Conservation (phyloP, 2,113 vertebrate species). For the Pungitius pungitius region DNA sequence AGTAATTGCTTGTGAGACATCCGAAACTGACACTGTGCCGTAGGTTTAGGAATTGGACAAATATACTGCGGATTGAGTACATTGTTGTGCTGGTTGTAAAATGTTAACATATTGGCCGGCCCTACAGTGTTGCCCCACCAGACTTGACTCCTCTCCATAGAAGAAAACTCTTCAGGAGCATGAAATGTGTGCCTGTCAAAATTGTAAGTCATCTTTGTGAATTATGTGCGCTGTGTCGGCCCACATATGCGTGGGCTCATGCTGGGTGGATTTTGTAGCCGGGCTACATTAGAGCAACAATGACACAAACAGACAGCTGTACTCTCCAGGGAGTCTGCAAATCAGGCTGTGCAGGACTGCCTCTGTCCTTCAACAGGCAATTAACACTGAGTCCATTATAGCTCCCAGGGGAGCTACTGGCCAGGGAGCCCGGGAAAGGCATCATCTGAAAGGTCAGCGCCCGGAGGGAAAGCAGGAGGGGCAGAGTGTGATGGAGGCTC, state of each 20-base stretch:
- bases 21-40: background rate
- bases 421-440: slow-evolving; percentile 77
- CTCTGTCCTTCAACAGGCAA: slow-evolving; percentile 91
- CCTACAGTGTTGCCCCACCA: background rate
- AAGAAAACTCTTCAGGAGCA: slow-evolving; percentile 1
- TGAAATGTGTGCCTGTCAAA: slow-evolving; percentile 17
- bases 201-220: background rate
- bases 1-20: background rate
- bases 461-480: slow-evolving; percentile 79
- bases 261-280: slow-evolving; percentile 57
- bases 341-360: slow-evolving; percentile 83
- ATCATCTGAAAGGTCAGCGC: slow-evolving; percentile 86
- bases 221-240: slow-evolving; percentile 17
- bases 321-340: slow-evolving; percentile 83
- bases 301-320: slow-evolving; percentile 83
- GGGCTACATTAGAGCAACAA: slow-evolving; percentile 79
- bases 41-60: background rate
- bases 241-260: slow-evolving; percentile 41
- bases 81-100: background rate
- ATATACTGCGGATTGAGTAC: background rate
- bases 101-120: background rate
- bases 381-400: slow-evolving; percentile 87
- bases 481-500: slow-evolving; percentile 57
- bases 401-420: slow-evolving; percentile 78
- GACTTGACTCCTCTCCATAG: background rate